Evolutionary conservation across 2,797 vertebrate genomes (phyloP).

Genomic region (Bovichtus variegatus): DNA sequence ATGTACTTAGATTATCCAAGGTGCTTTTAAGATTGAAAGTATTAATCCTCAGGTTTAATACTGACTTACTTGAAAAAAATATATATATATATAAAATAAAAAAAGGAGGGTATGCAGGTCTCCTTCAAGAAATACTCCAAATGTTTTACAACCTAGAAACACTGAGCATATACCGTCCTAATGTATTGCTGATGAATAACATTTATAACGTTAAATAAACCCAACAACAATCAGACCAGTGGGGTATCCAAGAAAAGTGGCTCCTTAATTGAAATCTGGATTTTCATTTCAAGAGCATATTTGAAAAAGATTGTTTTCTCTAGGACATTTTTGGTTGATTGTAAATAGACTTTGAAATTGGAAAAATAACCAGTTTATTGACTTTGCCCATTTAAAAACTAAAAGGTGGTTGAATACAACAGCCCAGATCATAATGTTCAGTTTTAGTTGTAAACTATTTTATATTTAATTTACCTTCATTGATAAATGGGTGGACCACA

Average conservation of each 20-base stretch:
- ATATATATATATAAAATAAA: too few species aligned
- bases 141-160: background rate
- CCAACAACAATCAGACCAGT: too few species aligned
- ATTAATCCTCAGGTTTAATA: background rate
- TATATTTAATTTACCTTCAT: background rate
- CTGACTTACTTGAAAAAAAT: too few species aligned
- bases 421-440: background rate
- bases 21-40: background rate
- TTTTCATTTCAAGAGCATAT: background rate
- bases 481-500: background rate
- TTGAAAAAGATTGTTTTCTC: too few species aligned
- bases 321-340: too few species aligned
- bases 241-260: background rate
- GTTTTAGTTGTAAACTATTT: background rate
- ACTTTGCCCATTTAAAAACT: too few species aligned
- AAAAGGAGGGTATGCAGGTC: background rate
- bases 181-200: too few species aligned
- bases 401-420: background rate
- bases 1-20: too few species aligned
- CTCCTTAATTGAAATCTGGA: background rate
- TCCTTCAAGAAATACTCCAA: background rate
- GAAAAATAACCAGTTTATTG: too few species aligned
- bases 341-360: background rate
- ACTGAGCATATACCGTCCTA: accelerated
- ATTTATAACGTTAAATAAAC: too few species aligned